These are phyloP conservation scores for Dromococcyx pavoninus DNA, from an alignment of 2,797 vertebrate species.

Conservation along the genomic window DNA sequence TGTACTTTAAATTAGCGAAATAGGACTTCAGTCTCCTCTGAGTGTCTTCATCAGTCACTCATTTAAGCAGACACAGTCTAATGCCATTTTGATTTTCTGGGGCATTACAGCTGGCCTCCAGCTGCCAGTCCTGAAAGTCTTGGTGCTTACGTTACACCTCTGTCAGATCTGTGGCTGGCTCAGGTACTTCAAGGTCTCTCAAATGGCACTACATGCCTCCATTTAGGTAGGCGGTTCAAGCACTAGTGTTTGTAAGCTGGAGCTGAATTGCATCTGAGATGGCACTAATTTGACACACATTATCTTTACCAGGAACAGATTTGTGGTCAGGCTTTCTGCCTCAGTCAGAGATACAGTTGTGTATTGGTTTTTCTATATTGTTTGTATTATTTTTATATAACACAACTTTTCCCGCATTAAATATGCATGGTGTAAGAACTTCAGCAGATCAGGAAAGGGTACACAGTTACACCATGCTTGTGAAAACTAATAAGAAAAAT, in stretches of 20 bases:
- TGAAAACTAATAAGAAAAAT: neutral
- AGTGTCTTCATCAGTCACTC: neutral
- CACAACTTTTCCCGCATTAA: neutral
- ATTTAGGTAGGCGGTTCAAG: neutral
- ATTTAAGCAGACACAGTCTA: neutral
- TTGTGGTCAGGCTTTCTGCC: neutral
- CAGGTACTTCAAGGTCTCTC: neutral
- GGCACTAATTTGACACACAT: neutral
- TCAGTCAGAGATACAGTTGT: neutral
- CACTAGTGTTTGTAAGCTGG: neutral
- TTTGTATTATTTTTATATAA: neutral
- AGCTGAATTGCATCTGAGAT: neutral
- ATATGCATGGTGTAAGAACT: neutral
- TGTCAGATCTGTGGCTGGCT: neutral
- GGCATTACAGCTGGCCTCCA: neutral
- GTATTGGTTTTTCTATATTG: neutral
- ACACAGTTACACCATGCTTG: neutral
- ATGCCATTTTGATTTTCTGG: neutral
- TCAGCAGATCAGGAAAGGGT: neutral
- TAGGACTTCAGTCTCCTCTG: neutral
- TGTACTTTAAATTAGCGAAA: neutral
- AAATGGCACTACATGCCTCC: accelerated
- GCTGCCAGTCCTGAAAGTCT: neutral
- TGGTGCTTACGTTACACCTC: neutral
- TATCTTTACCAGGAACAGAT: neutral